Conservation (phyloP, 1,140 invertebrate species). For the Calephelis virginiensis region DNA sequence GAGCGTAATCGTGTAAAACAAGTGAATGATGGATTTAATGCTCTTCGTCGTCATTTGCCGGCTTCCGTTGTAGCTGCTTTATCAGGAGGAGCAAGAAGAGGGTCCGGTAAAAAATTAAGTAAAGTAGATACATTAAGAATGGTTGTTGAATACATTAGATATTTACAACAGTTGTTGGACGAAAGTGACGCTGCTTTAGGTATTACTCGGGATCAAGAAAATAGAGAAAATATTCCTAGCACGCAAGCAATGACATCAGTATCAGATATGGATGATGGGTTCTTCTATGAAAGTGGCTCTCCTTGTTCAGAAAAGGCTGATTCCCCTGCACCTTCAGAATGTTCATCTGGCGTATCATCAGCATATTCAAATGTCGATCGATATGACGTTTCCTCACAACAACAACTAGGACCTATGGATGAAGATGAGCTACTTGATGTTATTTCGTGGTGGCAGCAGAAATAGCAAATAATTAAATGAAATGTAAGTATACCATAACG, state of each 20-base stretch:
- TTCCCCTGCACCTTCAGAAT: conserved; percentile 87
- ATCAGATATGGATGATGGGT: conserved; percentile 69
- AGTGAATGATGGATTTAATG: conserved; percentile 96
- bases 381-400: conserved; percentile 75
- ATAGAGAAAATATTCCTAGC: conserved; percentile 69
- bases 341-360: conserved; percentile 81
- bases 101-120: conserved; percentile 92
- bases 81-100: conserved; percentile 82
- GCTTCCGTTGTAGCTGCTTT: conserved; percentile 86
- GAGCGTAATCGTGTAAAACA: conserved; percentile 97
- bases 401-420: conserved; percentile 82
- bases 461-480: conserved; percentile 54
- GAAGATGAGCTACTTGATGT: conserved; percentile 92
- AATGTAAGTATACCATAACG: conserved; percentile 48
- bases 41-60: conserved; percentile 91
- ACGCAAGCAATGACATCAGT: conserved; percentile 54
- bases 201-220: conserved; percentile 64
- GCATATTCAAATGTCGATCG: conserved; percentile 67
- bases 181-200: conserved; percentile 79
- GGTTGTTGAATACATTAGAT: conserved; percentile 96
- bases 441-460: conserved; percentile 90
- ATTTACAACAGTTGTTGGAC: conserved; percentile 90
- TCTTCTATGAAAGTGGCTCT: conserved; percentile 71
- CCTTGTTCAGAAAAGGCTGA: conserved; percentile 82
- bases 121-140: conserved; percentile 97